phyloP scores from a whole-genome alignment of 2,888 invertebrate species.

The Sussaba pulchella region DNA sequence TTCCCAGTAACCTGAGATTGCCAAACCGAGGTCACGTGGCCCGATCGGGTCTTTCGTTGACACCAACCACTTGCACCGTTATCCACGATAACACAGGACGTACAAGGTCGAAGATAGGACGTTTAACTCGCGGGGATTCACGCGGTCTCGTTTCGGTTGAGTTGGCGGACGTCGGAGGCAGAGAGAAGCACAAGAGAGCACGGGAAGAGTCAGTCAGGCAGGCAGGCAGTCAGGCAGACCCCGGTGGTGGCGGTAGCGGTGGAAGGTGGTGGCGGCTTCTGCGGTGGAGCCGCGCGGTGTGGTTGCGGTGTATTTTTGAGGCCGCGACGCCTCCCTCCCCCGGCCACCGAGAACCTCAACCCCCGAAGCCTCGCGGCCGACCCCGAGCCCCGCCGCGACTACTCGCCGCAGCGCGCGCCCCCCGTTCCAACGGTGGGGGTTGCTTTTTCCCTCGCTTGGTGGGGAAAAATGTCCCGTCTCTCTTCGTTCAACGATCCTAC shows the following conservation, averaged over 20 bases:
- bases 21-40: background rate
- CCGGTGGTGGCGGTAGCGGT: conserved; percentile 77
- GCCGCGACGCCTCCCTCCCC: conserved; percentile 80
- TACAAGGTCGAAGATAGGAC: conserved; percentile 70
- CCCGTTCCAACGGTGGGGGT: conserved; percentile 73
- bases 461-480: conserved; percentile 81
- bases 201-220: conserved; percentile 4
- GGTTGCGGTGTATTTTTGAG: conserved; percentile 85
- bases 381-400: conserved; percentile 73
- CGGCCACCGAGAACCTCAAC: conserved; percentile 74
- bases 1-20: background rate
- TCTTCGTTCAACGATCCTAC: conserved; percentile 28
- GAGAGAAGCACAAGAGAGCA: conserved; percentile 46
- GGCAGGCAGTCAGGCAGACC: conserved; percentile 58
- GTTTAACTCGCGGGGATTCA: conserved; percentile 78
- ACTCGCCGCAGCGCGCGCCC: conserved; percentile 74
- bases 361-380: conserved; percentile 69
- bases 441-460: conserved; percentile 80
- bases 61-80: conserved; percentile 37
- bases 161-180: conserved; percentile 64
- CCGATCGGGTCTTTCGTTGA: background rate
- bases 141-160: conserved; percentile 82
- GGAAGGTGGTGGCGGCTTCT: conserved; percentile 84
- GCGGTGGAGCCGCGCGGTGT: conserved; percentile 84
- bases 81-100: conserved; percentile 46